Conservation (phyloP, 2,113 vertebrate species). For the Pristiophorus japonicus region DNA sequence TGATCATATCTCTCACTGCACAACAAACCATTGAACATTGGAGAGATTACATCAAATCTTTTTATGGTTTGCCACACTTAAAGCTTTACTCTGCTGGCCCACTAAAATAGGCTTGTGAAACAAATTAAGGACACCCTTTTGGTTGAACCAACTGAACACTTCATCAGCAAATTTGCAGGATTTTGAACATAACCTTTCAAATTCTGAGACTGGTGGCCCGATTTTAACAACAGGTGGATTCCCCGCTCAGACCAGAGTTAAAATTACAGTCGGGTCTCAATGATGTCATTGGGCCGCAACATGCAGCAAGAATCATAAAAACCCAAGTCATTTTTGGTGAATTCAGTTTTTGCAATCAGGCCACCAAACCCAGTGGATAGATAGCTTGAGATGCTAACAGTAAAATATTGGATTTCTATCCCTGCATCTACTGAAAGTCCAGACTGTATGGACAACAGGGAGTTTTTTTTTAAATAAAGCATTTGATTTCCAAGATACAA, state of each 20-base stretch:
- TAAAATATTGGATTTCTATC: neutral
- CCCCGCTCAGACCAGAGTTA: too few species aligned
- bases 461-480: neutral
- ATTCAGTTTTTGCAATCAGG: neutral
- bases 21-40: neutral
- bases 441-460: neutral
- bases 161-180: neutral
- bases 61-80: neutral
- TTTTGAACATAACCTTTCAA: neutral
- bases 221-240: too few species aligned
- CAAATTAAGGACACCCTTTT: neutral
- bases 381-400: neutral
- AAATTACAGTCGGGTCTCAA: too few species aligned
- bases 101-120: neutral
- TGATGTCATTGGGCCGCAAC: too few species aligned
- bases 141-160: neutral
- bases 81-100: neutral
- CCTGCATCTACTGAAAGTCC: neutral
- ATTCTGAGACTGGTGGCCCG: neutral
- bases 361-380: neutral
- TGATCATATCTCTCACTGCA: neutral
- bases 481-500: neutral
- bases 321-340: too few species aligned
- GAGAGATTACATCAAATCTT: neutral
- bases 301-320: too few species aligned